Conservation (phyloP, 2,797 vertebrate species). For the Halcyon leucocephala region DNA sequence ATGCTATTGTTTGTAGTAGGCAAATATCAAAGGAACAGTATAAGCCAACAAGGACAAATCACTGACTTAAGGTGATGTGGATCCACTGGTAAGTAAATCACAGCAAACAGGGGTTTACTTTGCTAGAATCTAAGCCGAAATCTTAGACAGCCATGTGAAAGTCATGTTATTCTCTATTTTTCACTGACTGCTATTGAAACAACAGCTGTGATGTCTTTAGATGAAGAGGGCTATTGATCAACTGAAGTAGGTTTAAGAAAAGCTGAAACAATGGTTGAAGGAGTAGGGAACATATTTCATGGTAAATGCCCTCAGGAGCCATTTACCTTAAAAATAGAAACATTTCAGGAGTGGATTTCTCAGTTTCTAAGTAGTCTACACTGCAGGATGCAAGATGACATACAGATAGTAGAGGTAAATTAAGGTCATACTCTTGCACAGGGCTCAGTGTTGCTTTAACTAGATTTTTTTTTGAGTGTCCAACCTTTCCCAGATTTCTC, state of each 20-base stretch:
- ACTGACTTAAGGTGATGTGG: neutral
- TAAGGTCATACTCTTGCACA: neutral
- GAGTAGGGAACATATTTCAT: neutral
- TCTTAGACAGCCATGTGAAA: neutral
- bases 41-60: neutral
- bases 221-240: neutral
- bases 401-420: neutral
- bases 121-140: neutral
- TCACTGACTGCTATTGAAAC: neutral
- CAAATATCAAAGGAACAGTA: neutral
- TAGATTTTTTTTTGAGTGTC: neutral
- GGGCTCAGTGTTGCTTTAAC: neutral
- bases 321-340: neutral
- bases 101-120: neutral
- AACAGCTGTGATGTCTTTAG: neutral
- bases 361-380: neutral
- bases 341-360: neutral
- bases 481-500: neutral
- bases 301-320: neutral
- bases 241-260: neutral
- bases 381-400: neutral
- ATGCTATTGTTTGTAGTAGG: neutral
- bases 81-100: neutral
- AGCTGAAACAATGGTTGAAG: neutral
- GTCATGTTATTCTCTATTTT: neutral